Base-by-base conservation (phyloP, 1,140 invertebrate species). In the Drosophila varians region DNA sequence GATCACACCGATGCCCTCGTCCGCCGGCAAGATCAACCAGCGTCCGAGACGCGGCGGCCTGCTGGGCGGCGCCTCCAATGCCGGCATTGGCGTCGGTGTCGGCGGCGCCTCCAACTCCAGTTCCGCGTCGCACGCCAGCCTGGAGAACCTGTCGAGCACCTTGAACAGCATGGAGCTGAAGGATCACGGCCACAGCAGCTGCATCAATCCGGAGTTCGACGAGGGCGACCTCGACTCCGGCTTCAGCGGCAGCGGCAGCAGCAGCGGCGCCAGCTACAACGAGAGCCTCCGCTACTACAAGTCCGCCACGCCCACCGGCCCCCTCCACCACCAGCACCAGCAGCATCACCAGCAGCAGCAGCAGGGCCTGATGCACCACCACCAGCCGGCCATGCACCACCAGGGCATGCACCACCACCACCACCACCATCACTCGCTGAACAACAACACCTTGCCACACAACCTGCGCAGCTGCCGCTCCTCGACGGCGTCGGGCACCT, bases 191-290 rank as follows among this genome's bases (percentile, higher is more conserved):
- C 89, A 89, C 49, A 89, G 75, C 54, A 92, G 92, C 94, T 79
- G 95, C 94, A 54, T 95, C 94, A 56, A 94, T 92, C 90, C 92
- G 84, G 90, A 91, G 48, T 93, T 94, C 91, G 92, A 93, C 77
- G 93, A 94, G 54, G 94, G 94, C 49, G 95, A 96, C 91, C 92
- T 96, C 74, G 95, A 96, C 90, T 96, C 95, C 83, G 95, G 95
- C 14, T 96, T 96, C 91, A 95, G 95, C 91, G 95, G 95, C 73
- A 96, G 95, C 89, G 90, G 90, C 49, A 91, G 90, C 68, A 95
- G 95, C 89, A 96, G 95, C 91, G 94, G 94, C 53, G 95, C 95
- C 86, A 96, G 95, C 91, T 95, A 96, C 91, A 94, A 94, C 6
- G 94, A 94, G 54, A 94, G 94, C 72, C 90, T 94, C 65, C 92